Evolutionary conservation across 2,113 vertebrate genomes (phyloP).

Genomic region (Recurvirostra avosetta): DNA sequence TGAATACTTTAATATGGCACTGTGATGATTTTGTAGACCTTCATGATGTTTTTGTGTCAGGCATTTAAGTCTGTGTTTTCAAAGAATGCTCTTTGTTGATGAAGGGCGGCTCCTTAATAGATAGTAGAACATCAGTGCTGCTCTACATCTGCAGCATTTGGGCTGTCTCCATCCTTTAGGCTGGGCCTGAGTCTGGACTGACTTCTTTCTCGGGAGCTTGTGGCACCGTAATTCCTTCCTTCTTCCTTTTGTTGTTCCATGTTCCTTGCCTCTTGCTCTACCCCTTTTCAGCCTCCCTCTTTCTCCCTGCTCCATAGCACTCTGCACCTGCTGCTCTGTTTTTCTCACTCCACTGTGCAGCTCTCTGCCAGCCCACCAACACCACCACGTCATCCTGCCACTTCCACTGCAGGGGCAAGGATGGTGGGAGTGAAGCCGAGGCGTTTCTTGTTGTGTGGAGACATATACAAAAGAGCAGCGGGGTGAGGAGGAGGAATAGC

Average conservation of each 20-base stretch:
- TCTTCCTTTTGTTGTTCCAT: background rate
- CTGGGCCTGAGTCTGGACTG: background rate
- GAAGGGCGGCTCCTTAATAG: background rate
- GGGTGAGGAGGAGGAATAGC: background rate
- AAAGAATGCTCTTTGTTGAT: background rate
- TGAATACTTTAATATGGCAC: background rate
- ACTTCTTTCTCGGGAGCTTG: background rate
- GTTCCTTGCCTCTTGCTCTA: background rate
- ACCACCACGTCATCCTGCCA: fast-evolving
- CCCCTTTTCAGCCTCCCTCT: background rate
- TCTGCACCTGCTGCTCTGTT: background rate
- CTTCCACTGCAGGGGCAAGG: background rate
- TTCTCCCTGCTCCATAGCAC: background rate
- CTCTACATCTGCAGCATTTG: background rate
- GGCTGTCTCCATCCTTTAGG: background rate
- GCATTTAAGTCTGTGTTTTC: background rate
- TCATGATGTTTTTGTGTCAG: background rate
- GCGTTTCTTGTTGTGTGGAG: background rate
- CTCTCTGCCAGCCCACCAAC: background rate
- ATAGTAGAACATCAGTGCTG: background rate
- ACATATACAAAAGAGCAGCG: fast-evolving
- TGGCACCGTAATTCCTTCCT: background rate
- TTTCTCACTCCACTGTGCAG: background rate
- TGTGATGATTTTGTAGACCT: background rate
- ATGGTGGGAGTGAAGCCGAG: background rate